Conservation (phyloP, 1,140 invertebrate species). For the Drosophila gunungcola region DNA sequence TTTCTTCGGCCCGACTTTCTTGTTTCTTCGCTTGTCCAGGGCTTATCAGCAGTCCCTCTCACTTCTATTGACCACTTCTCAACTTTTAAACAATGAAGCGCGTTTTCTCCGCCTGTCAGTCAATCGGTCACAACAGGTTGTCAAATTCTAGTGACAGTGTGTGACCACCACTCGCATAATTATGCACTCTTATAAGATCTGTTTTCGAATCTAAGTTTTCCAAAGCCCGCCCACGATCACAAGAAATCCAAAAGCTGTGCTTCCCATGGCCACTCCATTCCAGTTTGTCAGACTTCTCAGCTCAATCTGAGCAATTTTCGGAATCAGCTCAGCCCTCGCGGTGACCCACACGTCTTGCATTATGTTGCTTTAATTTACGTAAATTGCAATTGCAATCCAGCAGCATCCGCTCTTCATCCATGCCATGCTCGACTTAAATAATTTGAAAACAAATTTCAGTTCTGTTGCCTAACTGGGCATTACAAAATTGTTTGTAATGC, state of each 20-base stretch:
- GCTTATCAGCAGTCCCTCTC: slow-evolving; percentile 48
- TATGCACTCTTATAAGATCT: slow-evolving; percentile 44
- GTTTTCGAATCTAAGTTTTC: background rate
- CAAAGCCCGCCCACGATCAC: slow-evolving; percentile 48
- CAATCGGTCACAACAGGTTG: slow-evolving; percentile 32
- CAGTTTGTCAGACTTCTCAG: slow-evolving; percentile 50
- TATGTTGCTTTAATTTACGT: slow-evolving; percentile 78
- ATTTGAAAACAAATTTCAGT: slow-evolving; percentile 80
- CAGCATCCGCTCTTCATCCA: slow-evolving; percentile 12
- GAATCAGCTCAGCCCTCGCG: slow-evolving; percentile 50
- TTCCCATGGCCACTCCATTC: slow-evolving; percentile 49
- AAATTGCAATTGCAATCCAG: slow-evolving; percentile 64
- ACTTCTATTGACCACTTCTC: slow-evolving; percentile 41
- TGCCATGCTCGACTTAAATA: slow-evolving; percentile 76
- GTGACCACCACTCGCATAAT: slow-evolving; percentile 47
- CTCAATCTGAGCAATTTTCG: slow-evolving; percentile 63
- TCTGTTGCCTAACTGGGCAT: slow-evolving; percentile 77
- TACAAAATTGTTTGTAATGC: slow-evolving; percentile 77
- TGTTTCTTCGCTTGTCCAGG: slow-evolving; percentile 18
- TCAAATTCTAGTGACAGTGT: slow-evolving; percentile 46
- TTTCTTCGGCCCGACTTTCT: slow-evolving; percentile 33
- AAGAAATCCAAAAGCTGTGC: slow-evolving; percentile 2
- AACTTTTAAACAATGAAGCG: slow-evolving; percentile 19
- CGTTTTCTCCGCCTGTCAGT: slow-evolving; percentile 32
- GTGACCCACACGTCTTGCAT: slow-evolving; percentile 74